Percentiles rank a stretch among this genome's conserved stretches.
Conservation (phyloP, 2,888 invertebrate genomes). For the Trachelus stipa region DNA sequence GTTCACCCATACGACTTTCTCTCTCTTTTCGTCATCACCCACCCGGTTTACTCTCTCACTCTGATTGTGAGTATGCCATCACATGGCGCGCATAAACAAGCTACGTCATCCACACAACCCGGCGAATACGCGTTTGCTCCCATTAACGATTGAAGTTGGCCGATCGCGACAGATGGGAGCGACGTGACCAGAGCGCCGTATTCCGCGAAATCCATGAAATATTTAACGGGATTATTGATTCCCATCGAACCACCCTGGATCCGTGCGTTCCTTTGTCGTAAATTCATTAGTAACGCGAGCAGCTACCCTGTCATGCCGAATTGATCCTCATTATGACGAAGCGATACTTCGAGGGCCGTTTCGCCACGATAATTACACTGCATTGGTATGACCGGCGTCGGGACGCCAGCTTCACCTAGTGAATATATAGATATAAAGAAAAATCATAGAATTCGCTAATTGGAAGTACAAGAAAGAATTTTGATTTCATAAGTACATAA, state of each 20-base stretch:
- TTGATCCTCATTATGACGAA: background rate
- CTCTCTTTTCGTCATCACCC: background rate
- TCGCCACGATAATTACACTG: background rate
- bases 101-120: slow-evolving; percentile 34
- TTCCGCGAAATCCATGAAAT: slow-evolving; percentile 60
- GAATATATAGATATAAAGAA: background rate
- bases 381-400: background rate
- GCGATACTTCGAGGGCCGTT: background rate
- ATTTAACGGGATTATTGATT: slow-evolving; percentile 62
- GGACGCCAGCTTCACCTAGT: background rate
- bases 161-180: slow-evolving; percentile 60
- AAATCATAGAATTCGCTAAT: background rate
- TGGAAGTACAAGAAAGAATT: background rate
- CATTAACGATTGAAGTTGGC: slow-evolving; percentile 61
- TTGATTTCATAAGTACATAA: background rate
- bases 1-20: background rate
- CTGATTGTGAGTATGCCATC: slow-evolving; percentile 16
- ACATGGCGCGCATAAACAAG: slow-evolving; percentile 34
- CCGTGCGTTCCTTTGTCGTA: slow-evolving; percentile 26
- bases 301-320: background rate
- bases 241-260: slow-evolving; percentile 25
- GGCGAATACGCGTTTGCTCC: slow-evolving; percentile 49
- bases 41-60: background rate
- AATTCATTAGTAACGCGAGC: slow-evolving; percentile 49
- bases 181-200: slow-evolving; percentile 54